A percentile compares a stretch with the other conserved stretches of the same genome.
These are phyloP conservation scores for Eurytoma adleriae DNA, from an alignment of 2,888 invertebrate genomes.

Conservation along the genomic window DNA sequence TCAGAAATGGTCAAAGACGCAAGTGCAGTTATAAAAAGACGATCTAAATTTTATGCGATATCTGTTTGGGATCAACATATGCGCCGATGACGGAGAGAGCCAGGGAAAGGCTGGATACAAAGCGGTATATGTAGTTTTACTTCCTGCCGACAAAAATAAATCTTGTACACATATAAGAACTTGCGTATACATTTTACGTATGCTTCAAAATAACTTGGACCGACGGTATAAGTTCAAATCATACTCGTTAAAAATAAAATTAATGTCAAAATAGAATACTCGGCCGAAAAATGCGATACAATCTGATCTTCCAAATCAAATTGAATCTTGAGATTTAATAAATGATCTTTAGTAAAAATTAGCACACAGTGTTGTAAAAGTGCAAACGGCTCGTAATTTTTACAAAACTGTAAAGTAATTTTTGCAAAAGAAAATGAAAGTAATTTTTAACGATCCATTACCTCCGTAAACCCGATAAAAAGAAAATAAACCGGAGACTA, in stretches of 20 bases:
- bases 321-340: too few species aligned
- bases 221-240: slow-evolving; percentile 9
- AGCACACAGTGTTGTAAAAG: too few species aligned
- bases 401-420: too few species aligned
- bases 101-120: neutral
- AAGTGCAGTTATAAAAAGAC: neutral
- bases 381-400: too few species aligned
- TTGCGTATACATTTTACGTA: slow-evolving; percentile 15
- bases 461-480: too few species aligned
- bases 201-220: slow-evolving; percentile 25
- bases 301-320: too few species aligned
- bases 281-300: too few species aligned
- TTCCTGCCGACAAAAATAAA: slow-evolving; percentile 32
- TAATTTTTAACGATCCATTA: neutral
- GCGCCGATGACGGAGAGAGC: neutral
- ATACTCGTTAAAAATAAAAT: slow-evolving; percentile 29
- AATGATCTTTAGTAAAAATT: too few species aligned
- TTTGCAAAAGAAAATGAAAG: neutral
- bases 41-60: too few species aligned
- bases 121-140: neutral
- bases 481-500: too few species aligned
- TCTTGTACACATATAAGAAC: neutral
- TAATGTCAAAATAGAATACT: neutral
- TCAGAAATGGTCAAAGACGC: neutral
- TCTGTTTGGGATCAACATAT: neutral